These are phyloP conservation scores for Perdita meconis DNA, from an alignment of 2,888 invertebrate species.

Conservation along the genomic window DNA sequence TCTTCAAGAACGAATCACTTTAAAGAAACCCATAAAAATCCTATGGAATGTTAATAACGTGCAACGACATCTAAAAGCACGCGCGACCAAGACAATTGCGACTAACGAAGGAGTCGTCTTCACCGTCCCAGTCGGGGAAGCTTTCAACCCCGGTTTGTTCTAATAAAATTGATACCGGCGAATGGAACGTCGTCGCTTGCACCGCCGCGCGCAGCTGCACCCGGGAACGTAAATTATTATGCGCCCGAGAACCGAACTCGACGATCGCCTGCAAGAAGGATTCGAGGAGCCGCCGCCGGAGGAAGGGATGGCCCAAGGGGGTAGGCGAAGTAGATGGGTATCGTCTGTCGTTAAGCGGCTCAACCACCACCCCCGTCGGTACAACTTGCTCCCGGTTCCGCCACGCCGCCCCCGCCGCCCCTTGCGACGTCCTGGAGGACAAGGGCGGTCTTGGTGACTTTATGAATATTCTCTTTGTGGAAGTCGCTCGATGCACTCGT, in stretches of 20 bases:
- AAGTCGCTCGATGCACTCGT: conserved; percentile 68
- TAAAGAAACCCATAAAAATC: too few relatives aligned
- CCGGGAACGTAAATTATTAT: conserved; percentile 67
- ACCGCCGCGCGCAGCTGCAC: conserved; percentile 28
- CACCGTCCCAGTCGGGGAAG: conserved; percentile 31
- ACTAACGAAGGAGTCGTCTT: conserved; percentile 10
- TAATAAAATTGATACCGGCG: conserved; percentile 38
- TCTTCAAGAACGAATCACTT: too few relatives aligned
- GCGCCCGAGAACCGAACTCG: conserved; percentile 53
- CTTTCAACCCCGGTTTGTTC: conserved; percentile 29
- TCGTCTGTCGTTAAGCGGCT: conserved; percentile 76
- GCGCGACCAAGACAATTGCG: not conserved
- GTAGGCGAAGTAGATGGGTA: conserved; percentile 68
- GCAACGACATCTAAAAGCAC: too few relatives aligned
- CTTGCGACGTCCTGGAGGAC: conserved; percentile 56
- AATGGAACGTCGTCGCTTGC: conserved; percentile 11
- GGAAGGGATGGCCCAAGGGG: conserved; percentile 52
- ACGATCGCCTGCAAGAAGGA: conserved; percentile 48
- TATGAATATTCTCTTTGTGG: conserved; percentile 77
- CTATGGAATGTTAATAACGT: too few relatives aligned
- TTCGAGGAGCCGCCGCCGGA: conserved; percentile 32
- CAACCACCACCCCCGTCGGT: conserved; percentile 58
- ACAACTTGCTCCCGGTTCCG: conserved; percentile 51
- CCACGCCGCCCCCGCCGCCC: conserved; percentile 12
- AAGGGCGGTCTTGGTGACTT: conserved; percentile 66